phyloP scores from a whole-genome alignment of 2,113 vertebrate species.

The Neolamprologus cancellatus region DNA sequence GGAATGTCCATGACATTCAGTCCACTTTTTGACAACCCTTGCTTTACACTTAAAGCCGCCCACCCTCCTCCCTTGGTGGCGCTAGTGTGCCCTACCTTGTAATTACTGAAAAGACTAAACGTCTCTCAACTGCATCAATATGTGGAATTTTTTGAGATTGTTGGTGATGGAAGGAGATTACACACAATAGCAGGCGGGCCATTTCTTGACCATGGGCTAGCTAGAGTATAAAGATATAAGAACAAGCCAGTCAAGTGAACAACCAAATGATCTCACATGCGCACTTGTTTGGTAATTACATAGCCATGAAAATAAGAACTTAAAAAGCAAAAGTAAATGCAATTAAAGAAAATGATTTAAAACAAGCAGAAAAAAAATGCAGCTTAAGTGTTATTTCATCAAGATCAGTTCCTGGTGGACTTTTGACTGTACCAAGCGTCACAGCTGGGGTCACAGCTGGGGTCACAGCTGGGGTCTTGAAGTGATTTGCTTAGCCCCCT shows the following conservation, averaged over 20 bases:
- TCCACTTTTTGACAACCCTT: not conserved
- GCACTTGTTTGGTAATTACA: not conserved
- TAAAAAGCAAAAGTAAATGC: not conserved
- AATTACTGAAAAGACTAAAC: not conserved
- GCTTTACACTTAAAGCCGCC: not conserved
- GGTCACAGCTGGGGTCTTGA: not conserved
- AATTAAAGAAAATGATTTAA: not conserved
- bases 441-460: not conserved
- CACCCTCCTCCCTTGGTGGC: not conserved
- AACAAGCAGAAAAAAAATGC: not conserved
- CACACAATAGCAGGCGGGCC: not conserved
- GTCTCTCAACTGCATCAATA: constrained; percentile 4
- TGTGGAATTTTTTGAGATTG: not conserved
- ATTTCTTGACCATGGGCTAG: not conserved
- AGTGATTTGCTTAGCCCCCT: not conserved
- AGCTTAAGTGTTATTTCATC: not conserved
- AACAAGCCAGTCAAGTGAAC: not conserved
- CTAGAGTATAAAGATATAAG: not conserved
- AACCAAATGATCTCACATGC: not conserved
- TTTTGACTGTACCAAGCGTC: not conserved
- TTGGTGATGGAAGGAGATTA: constrained; percentile 14
- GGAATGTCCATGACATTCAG: not conserved
- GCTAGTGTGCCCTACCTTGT: not conserved
- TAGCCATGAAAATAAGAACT: not conserved
- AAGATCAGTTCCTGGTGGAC: not conserved